These are phyloP conservation scores for Paraescarpia echinospica DNA, from an alignment of 1,140 invertebrate species.

Conservation along the genomic window DNA sequence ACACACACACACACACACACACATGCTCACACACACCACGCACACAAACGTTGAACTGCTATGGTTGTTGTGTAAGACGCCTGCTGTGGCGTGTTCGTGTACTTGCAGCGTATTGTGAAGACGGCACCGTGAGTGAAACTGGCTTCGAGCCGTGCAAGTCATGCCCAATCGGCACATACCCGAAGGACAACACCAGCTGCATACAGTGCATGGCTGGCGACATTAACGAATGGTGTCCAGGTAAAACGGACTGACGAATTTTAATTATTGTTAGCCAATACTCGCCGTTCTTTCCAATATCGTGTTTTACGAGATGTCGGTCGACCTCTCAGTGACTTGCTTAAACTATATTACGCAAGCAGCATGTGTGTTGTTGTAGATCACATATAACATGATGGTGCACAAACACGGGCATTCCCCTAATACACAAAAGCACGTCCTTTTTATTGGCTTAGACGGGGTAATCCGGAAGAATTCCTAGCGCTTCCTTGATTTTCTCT, in stretches of 20 bases:
- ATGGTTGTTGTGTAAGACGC: neutral
- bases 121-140: constrained; percentile 66
- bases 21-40: neutral
- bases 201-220: neutral
- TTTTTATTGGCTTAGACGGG: too few species aligned
- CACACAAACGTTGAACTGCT: neutral
- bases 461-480: too few species aligned
- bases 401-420: too few species aligned
- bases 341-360: too few species aligned
- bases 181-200: constrained; percentile 30
- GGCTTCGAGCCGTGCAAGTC: constrained; percentile 80
- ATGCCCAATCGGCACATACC: constrained; percentile 86
- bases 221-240: constrained; percentile 11
- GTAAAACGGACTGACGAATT: neutral
- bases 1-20: neutral
- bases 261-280: too few species aligned
- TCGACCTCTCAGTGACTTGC: too few species aligned
- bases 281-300: neutral
- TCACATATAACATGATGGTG: too few species aligned
- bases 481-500: too few species aligned
- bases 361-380: too few species aligned
- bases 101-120: constrained; percentile 26
- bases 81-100: neutral
- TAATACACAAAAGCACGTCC: too few species aligned
- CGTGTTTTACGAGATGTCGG: neutral